Evolutionary conservation across 1,140 invertebrate species (phyloP).

Genomic region (Cepaea nemoralis): DNA sequence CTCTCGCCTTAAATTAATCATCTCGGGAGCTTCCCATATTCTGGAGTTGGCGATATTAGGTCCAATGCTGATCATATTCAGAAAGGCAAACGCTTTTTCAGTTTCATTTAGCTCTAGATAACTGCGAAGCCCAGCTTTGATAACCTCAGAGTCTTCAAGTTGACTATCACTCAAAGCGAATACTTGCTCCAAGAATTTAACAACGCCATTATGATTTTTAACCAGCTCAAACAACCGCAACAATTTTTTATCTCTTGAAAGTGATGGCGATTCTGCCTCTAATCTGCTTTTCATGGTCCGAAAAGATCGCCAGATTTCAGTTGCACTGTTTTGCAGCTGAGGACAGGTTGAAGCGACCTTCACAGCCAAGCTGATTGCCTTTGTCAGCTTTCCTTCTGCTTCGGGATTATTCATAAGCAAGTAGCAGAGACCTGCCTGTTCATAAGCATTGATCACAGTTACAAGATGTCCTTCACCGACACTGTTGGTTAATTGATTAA

Average conservation of each 20-base stretch:
- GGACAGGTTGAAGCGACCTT: background rate
- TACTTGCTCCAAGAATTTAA: background rate
- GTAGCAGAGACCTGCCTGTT: background rate
- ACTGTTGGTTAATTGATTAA: background rate
- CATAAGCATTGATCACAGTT: conserved; percentile 1
- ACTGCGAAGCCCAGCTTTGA: background rate
- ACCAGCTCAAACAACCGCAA: background rate
- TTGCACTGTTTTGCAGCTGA: background rate
- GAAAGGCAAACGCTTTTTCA: too few relatives aligned
- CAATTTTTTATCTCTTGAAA: background rate
- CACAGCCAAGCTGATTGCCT: background rate
- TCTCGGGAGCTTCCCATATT: background rate
- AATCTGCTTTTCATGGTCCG: background rate
- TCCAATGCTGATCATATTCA: background rate
- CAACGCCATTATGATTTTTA: background rate
- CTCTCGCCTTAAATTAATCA: background rate
- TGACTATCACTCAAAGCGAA: background rate
- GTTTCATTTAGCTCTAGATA: background rate
- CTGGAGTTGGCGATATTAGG: background rate
- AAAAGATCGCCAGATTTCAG: background rate
- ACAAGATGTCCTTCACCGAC: background rate
- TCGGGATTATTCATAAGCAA: background rate
- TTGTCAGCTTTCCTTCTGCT: background rate
- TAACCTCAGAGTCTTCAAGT: background rate
- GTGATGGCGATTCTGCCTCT: background rate